Evolutionary conservation across 2,797 vertebrate genomes (phyloP).

Genomic region (Apodemus agrarius): DNA sequence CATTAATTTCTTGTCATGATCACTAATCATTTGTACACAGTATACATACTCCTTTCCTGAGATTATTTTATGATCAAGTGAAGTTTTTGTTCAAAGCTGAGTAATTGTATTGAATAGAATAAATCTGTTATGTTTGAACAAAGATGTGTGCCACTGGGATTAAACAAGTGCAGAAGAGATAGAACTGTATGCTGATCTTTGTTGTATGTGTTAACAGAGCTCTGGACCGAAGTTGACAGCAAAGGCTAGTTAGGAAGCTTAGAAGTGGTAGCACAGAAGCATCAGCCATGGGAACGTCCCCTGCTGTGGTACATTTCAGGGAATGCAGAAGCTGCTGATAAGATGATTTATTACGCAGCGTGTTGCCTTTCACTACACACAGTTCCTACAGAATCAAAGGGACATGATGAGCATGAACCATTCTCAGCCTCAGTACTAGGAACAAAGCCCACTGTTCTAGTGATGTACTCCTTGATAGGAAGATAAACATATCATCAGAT

Average conservation of each 20-base stretch:
- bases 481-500: slow-evolving; percentile 63
- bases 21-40: neutral
- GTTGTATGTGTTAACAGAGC: neutral
- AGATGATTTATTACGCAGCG: slow-evolving; percentile 81
- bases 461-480: rapidly evolving
- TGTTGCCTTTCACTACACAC: slow-evolving; percentile 66
- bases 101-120: neutral
- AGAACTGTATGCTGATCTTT: neutral
- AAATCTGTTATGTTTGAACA: neutral
- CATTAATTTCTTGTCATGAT: neutral
- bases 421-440: slow-evolving; percentile 47
- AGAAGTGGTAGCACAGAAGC: slow-evolving; percentile 54
- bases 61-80: neutral
- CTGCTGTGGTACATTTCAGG: slow-evolving; percentile 10
- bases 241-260: slow-evolving; percentile 54
- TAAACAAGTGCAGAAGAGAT: neutral
- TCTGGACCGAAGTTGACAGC: slow-evolving; percentile 43
- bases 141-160: neutral
- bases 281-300: slow-evolving; percentile 61
- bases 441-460: slow-evolving; percentile 52
- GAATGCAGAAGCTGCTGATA: slow-evolving; percentile 74
- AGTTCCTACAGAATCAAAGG: slow-evolving; percentile 72
- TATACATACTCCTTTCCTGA: neutral
- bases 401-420: slow-evolving; percentile 19
- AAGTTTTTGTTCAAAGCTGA: neutral